Percentiles rank a stretch among this genome's conserved stretches.
These are phyloP conservation scores for Intellagama lesueurii DNA, from an alignment of 2,797 vertebrate genomes.

Conservation along the genomic window DNA sequence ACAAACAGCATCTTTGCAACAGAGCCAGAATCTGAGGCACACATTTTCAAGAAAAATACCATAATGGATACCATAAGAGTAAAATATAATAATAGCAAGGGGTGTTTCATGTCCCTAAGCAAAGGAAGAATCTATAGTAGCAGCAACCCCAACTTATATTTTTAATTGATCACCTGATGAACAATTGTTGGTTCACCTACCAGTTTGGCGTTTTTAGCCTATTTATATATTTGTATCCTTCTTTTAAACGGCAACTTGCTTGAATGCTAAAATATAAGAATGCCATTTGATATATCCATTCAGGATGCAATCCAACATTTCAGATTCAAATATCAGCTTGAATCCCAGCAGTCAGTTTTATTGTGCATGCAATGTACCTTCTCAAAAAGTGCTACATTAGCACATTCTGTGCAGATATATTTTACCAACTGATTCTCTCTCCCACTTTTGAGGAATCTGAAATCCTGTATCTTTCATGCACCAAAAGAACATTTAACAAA, in stretches of 20 bases:
- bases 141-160: not conserved
- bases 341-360: not conserved
- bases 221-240: not conserved
- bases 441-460: not conserved
- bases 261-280: not conserved
- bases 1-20: not conserved
- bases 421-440: not conserved
- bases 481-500: not conserved
- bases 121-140: not conserved
- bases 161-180: not conserved
- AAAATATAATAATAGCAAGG: not conserved
- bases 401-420: not conserved
- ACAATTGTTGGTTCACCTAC: not conserved
- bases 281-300: not conserved
- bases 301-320: not conserved
- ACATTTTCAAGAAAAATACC: not conserved
- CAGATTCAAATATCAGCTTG: not conserved
- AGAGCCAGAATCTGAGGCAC: not conserved
- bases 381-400: not conserved
- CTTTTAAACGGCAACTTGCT: not conserved
- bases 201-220: not conserved
- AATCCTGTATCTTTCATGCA: not conserved
- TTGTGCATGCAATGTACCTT: not conserved
- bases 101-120: not conserved
- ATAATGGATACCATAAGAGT: not conserved